These are phyloP conservation scores for Notechis scutatus DNA, from an alignment of 2,113 vertebrate species.

Conservation along the genomic window DNA sequence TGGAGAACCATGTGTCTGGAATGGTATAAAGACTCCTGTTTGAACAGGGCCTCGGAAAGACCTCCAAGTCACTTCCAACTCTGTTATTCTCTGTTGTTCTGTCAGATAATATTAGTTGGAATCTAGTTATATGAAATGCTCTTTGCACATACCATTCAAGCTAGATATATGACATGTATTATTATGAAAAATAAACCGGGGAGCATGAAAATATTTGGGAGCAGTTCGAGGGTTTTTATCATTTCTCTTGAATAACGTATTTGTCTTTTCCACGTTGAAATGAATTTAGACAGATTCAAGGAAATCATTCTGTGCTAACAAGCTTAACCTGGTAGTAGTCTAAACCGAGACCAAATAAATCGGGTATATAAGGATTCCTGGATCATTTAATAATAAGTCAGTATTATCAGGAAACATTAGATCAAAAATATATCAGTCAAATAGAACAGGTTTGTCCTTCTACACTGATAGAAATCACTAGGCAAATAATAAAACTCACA, in stretches of 20 bases:
- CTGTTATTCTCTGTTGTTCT: too few relatives aligned
- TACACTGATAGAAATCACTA: neutral
- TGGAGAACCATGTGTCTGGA: too few relatives aligned
- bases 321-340: neutral
- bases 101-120: neutral
- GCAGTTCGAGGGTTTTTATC: neutral
- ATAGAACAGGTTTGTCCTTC: neutral
- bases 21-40: too few relatives aligned
- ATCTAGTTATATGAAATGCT: neutral
- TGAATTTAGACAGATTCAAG: neutral
- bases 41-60: too few relatives aligned
- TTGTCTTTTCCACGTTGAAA: neutral
- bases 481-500: neutral
- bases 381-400: neutral
- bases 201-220: neutral
- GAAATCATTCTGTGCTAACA: neutral
- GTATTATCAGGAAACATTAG: neutral
- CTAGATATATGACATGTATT: neutral
- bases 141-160: neutral
- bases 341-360: neutral
- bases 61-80: too few relatives aligned
- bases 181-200: neutral
- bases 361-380: neutral
- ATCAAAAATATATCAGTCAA: neutral
- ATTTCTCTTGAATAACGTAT: neutral